Evolutionary conservation across 2,888 invertebrate species (phyloP), one percentile per base, ranked within the genome.

Genomic region (Bibio marci): DNA sequence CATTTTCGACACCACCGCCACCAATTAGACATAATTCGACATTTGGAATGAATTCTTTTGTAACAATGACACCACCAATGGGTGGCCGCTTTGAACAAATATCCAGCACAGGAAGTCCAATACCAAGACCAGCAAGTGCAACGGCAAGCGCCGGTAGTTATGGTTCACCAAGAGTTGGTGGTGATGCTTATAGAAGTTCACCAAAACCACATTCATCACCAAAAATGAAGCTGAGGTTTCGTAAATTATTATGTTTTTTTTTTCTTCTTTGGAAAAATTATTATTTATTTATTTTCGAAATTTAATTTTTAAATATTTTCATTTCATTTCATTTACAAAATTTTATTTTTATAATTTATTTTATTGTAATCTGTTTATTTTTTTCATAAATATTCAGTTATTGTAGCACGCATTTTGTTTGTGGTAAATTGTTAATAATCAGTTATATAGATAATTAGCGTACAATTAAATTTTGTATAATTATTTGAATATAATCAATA

Each of bases 221-320:
- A 46, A 88, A 88, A 69, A 80, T 90, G 78, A 88, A 90, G 67
- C 70, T 88, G 62, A 87, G 88, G 87, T 87, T 52, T 41, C 30
- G 14, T 35, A 38, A 43, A 41, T 34, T 42, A 19, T 37, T 42
- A 31, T 35, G 12, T 11, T 40, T 32, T 35, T 39, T 35, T 25
- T 38, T 41, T 22, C 22, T n/a, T n/a, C n/a, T n/a, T n/a, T n/a
- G n/a, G n/a, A n/a, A n/a, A n/a, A n/a, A n/a, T n/a, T n/a, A n/a
- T n/a, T n/a, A n/a, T n/a, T n/a, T n/a, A n/a, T n/a, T n/a, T n/a
- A n/a, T n/a, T n/a, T n/a, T n/a, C n/a, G n/a, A n/a, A n/a, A n/a
- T n/a, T n/a, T n/a, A n/a, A n/a, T n/a, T n/a, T n/a, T n/a, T n/a
- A n/a, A n/a, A n/a, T n/a, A n/a, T n/a, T n/a, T n/a, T n/a, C n/a